Conservation (phyloP, 2,797 vertebrate genomes). For the Sebastes iracundus region DNA sequence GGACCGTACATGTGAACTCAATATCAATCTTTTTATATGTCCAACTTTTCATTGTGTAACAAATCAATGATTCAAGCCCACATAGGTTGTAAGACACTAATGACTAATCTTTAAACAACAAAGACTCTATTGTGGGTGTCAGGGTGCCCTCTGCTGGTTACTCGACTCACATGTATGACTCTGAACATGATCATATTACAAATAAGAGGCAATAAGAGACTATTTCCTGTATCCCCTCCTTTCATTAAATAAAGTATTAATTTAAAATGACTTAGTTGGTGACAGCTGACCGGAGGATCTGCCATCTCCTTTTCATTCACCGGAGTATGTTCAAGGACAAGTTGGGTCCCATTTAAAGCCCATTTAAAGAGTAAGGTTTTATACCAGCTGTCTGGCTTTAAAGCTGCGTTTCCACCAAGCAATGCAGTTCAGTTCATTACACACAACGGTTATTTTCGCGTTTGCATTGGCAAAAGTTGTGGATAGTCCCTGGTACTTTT, state of each 20-base stretch:
- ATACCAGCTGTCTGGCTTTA: background rate
- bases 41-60: slow-evolving; percentile 25
- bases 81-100: background rate
- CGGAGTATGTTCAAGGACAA: slow-evolving; percentile 29
- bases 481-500: background rate
- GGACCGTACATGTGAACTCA: slow-evolving; percentile 18
- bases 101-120: slow-evolving; percentile 26
- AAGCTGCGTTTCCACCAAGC: background rate
- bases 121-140: slow-evolving; percentile 11
- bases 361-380: background rate
- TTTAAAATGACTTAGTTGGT: slow-evolving; percentile 40
- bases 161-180: background rate
- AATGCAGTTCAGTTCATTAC: background rate
- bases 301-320: slow-evolving; percentile 57
- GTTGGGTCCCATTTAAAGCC: background rate
- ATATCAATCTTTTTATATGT: slow-evolving; percentile 9
- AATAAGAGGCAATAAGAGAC: background rate
- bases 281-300: slow-evolving; percentile 51
- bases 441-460: background rate
- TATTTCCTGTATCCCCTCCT: slow-evolving; percentile 7
- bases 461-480: background rate
- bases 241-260: slow-evolving; percentile 14
- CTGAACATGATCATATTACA: background rate
- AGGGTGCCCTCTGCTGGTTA: slow-evolving; percentile 74
- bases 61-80: slow-evolving; percentile 25